Base-by-base conservation (phyloP, 2,888 invertebrate genomes). In the Lacanobia oleracea region DNA sequence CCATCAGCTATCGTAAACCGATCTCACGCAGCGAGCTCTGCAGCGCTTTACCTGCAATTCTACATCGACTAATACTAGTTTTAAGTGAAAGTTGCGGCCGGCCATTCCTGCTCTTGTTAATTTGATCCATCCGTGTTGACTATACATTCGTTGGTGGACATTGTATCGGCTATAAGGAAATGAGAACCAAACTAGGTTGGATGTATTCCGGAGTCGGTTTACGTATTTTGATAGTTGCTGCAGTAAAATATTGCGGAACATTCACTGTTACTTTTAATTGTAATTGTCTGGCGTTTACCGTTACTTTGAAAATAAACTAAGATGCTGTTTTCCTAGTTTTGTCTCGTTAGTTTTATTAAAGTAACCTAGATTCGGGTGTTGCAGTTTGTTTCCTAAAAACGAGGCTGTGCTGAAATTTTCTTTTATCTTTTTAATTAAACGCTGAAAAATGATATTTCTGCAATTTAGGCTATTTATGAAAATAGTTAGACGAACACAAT, bases 61-160 rank as follows among this genome's bases (percentile, higher is more conserved):
- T 37, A 69, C 45, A 54, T 43, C 66, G 57, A 23, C 51, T 59
- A 54, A n/a, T 66, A 73, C 85, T 60, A 83, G 88, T 88, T 83
- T 75, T 67, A 66, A 90, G 90, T 89, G 90, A 90, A 90, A 90
- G 90, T 90, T 84, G 88, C 62, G 66, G 77, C 74, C 78, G 72
- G 60, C 53, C 51, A 5, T 72, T 84, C 81, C 73, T 33, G 69
- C 67, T 71, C 81, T 76, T 80, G 83, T 82, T 83, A 77, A 84
- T 86, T 77, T 79, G 81, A 87, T 87, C 86, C 86, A 86, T 88
- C 88, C 87, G 89, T 82, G 84, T 88, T 83, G 75, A 67, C 76
- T 73, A 77, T 78, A 84, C 72, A 67, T 69, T 75, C 75, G 79
- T 67, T 80, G 75, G 81, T 82, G 81, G 81, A 78, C 82, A 77